phyloP scores from a whole-genome alignment of 2,797 vertebrate genomes.

The Phataginus tetradactyla region DNA sequence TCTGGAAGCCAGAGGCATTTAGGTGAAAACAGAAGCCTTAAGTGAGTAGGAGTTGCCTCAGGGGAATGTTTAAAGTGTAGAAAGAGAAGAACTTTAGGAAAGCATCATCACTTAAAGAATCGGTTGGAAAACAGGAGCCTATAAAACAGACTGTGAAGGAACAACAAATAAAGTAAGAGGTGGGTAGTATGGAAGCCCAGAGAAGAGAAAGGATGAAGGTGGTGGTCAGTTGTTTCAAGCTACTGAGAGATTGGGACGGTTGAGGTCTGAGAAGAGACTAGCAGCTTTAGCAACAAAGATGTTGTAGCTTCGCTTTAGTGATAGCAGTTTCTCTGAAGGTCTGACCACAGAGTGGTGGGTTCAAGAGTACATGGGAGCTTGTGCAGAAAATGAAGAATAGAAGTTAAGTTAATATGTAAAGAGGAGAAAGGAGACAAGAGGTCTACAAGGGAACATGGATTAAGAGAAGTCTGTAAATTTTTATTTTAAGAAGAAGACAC shows the following conservation, averaged over 20 bases:
- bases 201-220: not conserved
- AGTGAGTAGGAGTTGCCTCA: not conserved
- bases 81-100: not conserved
- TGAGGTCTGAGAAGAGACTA: not conserved
- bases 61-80: not conserved
- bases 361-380: not conserved
- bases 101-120: not conserved
- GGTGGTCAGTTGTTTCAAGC: not conserved
- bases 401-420: not conserved
- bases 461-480: not conserved
- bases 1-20: not conserved
- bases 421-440: not conserved
- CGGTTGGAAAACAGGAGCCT: not conserved
- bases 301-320: not conserved
- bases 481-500: not conserved
- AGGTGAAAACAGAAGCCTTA: not conserved
- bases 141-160: not conserved
- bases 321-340: not conserved
- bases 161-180: not conserved
- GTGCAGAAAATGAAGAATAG: not conserved
- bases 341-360: too few species aligned
- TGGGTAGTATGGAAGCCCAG: not conserved
- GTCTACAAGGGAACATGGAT: not conserved
- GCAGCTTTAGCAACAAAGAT: not conserved
- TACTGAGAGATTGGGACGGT: not conserved